phyloP scores from a whole-genome alignment of 1,140 invertebrate genomes.

The Gryon sp. region DNA sequence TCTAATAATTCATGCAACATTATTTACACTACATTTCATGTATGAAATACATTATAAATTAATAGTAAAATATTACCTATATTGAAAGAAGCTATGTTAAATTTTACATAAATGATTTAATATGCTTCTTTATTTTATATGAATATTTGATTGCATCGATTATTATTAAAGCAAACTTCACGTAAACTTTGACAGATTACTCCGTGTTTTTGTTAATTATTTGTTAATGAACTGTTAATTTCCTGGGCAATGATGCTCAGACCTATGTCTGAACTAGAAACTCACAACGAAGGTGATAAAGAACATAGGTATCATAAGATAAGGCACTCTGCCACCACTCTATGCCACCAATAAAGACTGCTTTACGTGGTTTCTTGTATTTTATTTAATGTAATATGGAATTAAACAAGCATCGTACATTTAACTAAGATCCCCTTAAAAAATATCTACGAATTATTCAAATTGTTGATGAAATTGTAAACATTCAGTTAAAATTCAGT shows the following conservation, averaged over 20 bases:
- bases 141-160: too few species aligned
- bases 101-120: constrained; percentile 1
- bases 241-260: constrained; percentile 50
- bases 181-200: too few species aligned
- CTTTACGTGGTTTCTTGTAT: constrained; percentile 42
- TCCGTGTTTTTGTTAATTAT: too few species aligned
- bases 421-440: constrained; percentile 36
- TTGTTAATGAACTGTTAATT: constrained; percentile 71
- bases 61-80: too few species aligned
- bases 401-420: constrained; percentile 54
- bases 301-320: constrained; percentile 52
- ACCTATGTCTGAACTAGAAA: constrained; percentile 21
- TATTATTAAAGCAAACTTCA: too few species aligned
- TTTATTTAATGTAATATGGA: constrained; percentile 57
- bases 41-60: too few species aligned
- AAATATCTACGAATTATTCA: too few species aligned
- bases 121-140: too few species aligned
- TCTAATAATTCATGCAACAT: too few species aligned
- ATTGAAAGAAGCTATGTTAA: neutral
- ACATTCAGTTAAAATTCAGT: too few species aligned
- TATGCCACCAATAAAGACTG: constrained; percentile 48
- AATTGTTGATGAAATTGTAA: too few species aligned
- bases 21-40: too few species aligned
- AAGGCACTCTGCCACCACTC: constrained; percentile 40
- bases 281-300: constrained; percentile 46